Base-by-base conservation (phyloP, 2,888 invertebrate species). In the Spilarctia lutea region DNA sequence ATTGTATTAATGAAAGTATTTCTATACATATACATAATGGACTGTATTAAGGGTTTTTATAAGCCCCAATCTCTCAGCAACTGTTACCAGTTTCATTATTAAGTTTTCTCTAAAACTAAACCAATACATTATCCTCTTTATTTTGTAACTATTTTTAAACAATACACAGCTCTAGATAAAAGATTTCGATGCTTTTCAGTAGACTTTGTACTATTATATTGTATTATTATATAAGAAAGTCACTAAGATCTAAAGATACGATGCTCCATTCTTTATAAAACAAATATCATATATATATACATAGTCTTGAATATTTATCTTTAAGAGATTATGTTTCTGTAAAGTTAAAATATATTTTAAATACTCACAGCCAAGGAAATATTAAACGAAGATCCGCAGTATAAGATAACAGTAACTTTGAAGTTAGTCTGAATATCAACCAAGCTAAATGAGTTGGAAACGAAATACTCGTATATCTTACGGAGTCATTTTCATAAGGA, bases 381-480 rank as follows among this genome's bases (percentile, higher is more conserved):
- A 76, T 81, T 79, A 82, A 81, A 84, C 80, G 52, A 52, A 83
- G 81, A 84, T 85, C 74, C 20, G 71, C 72, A 60, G 77, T 79
- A 79, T 81, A 75, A 75, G 80, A 87, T 85, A 83, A 79, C 66
- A 74, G 63, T 67, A 75, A 77, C 84, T 87, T 88, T 87, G 83
- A 88, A 85, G 82, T 86, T 74, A 68, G 78, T 79, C 79, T 80
- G 75, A 79, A 81, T 80, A 79, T 81, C 75, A 81, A 80, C 75
- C 63, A 68, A 75, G 76, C 75, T 83, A 84, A 92, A 91, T 88
- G 85, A 83, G 70, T 79, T 83, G 86, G 81, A 89, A 88, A 86
- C 83, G 74, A 85, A 87, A 84, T 82, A 86, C 52, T 48, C 39
- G 33, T 81, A 85, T 63, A 16, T 30, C 45, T 65, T 71, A 83